phyloP scores from a whole-genome alignment of 1,140 invertebrate species.

The Stegodyphus dumicola region DNA sequence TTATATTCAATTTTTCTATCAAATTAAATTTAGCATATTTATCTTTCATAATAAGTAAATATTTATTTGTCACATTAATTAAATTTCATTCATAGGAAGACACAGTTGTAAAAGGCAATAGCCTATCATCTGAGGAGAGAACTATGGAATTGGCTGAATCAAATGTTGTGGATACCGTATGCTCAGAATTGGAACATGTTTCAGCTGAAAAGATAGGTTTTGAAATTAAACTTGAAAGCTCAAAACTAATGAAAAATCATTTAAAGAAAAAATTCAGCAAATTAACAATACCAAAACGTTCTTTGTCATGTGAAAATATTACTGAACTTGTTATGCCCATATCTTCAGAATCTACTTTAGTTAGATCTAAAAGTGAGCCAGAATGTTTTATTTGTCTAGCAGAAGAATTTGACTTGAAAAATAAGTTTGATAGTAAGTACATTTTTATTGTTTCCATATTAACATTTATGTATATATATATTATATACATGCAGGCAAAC shows the following conservation, averaged over 20 bases:
- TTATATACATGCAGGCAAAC: too few species aligned
- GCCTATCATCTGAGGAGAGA: constrained; percentile 12
- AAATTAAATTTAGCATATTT: neutral
- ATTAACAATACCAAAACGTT: constrained; percentile 13
- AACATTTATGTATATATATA: too few species aligned
- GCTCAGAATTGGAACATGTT: too few species aligned
- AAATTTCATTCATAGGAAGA: neutral
- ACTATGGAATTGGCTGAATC: neutral
- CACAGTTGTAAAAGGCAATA: constrained; percentile 8
- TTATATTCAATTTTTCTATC: too few species aligned
- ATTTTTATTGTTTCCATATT: too few species aligned
- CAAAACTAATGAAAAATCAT: constrained; percentile 16
- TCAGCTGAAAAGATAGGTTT: neutral
- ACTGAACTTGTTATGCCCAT: neutral
- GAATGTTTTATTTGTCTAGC: constrained; percentile 24
- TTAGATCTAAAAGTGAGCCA: constrained; percentile 28
- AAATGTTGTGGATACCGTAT: neutral
- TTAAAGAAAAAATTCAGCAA: constrained; percentile 12
- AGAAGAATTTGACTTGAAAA: constrained; percentile 9
- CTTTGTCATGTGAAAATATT: constrained; percentile 15
- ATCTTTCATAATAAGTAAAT: neutral
- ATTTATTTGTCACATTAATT: neutral
- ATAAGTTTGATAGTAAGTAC: constrained; percentile 34
- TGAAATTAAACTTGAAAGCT: constrained; percentile 24
- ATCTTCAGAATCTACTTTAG: neutral